Evolutionary conservation across 1,140 invertebrate species (phyloP), one percentile per base, ranked within the genome.

Genomic region (Helicoverpa zea): DNA sequence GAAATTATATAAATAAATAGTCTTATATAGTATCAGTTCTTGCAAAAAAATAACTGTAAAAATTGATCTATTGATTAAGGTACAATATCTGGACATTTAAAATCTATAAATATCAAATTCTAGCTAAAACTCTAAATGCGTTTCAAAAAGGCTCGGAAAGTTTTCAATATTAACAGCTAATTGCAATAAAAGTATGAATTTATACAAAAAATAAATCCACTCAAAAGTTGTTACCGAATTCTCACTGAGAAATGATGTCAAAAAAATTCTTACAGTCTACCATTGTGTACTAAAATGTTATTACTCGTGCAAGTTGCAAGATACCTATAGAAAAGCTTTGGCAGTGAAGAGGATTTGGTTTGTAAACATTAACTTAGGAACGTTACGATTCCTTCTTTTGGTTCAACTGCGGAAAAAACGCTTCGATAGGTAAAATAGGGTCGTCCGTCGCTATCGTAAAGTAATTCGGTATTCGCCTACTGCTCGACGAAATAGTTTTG

Each of bases 371-470:
- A 86, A 51, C 64, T 83, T 70, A 88, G 84, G 84, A 89, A 90
- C 82, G 64, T 91, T 93, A 95, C 63, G 94, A 85, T 88, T 95
- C 95, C 91, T 95, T 95, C 88, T 95, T 95, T 90, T 95, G 94
- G 83, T 96, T 96, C 61, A 96, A 88, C 87, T 96, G 96, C 23
- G 96, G 96, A 84, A 96, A 96, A 86, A 96, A 96, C 5, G 96
- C 96, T 87, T 96, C 96, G 78, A 96, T 96, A 0, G 96, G 96
- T 56, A 96, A 90, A 30, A 96, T 96, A 0, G 96, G 96, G 84
- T 96, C 96, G 80, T 96, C 96, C 10, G 96, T 96, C 0, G 96
- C 95, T 90, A 96, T 95, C 0, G 96, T 96, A 82, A 96, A 96
- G 81, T 96, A 96, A 86, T 95, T 96, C 3, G 96, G 96, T 89